phyloP scores from a whole-genome alignment of 2,888 invertebrate genomes.

The Seira musarum region DNA sequence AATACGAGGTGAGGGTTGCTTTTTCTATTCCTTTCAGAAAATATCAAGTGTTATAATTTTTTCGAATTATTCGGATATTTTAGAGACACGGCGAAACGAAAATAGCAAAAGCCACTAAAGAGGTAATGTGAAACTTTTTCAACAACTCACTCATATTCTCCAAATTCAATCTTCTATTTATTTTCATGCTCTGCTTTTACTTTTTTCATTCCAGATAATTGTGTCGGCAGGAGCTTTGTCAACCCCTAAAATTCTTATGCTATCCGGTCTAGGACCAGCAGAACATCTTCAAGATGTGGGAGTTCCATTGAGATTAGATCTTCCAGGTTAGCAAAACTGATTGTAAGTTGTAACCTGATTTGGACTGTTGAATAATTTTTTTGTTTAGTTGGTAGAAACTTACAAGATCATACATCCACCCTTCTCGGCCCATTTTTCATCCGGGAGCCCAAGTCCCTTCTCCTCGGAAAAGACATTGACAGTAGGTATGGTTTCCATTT shows the following conservation, averaged over 20 bases:
- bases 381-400: conserved; percentile 63
- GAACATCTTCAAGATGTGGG: conserved; percentile 60
- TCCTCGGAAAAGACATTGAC: conserved; percentile 59
- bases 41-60: no score
- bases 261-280: conserved; percentile 62
- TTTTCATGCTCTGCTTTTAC: no score
- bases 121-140: no score
- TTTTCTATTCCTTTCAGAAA: no score
- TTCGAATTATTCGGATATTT: no score
- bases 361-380: no score
- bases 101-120: conserved; percentile 54
- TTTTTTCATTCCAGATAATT: no score
- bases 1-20: no score
- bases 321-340: conserved; percentile 8
- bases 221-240: conserved; percentile 45
- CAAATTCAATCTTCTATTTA: no score
- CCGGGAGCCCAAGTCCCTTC: conserved; percentile 44
- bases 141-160: no score
- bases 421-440: conserved; percentile 62
- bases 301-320: conserved; percentile 34
- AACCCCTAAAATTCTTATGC: conserved; percentile 55
- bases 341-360: background rate
- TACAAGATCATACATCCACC: conserved; percentile 63
- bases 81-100: conserved; percentile 55
- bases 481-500: no score